phyloP scores from a whole-genome alignment of 2,888 invertebrate species.

The Synergus laeviventris region DNA sequence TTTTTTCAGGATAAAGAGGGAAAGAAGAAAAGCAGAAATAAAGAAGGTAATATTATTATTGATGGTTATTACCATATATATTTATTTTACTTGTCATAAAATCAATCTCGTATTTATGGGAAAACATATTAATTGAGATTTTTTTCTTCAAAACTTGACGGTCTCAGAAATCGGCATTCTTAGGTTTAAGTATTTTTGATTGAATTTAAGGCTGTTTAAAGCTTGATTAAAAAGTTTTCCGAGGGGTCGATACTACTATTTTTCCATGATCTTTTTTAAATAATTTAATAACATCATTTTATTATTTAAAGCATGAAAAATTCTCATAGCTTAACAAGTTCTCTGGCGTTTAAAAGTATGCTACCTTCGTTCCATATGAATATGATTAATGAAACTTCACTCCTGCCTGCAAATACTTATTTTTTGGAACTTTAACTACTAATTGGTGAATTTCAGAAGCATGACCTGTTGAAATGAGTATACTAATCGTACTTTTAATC shows the following conservation, averaged over 20 bases:
- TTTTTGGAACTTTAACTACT: not conserved
- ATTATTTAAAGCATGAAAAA: not conserved
- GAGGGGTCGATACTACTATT: not conserved
- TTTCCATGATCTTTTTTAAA: not conserved
- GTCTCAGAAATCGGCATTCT: too few relatives aligned
- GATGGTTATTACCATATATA: not conserved
- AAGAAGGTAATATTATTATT: constrained; percentile 84
- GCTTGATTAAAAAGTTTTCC: not conserved
- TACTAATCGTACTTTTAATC: constrained; percentile 57
- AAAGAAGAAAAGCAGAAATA: constrained; percentile 91
- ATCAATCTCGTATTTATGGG: too few relatives aligned
- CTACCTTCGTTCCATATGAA: not conserved
- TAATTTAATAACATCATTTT: not conserved
- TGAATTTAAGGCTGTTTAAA: not conserved
- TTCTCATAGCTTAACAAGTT: not conserved
- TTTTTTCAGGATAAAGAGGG: constrained; percentile 88
- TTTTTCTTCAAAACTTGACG: too few relatives aligned
- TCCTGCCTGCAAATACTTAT: not conserved
- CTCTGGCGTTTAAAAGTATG: constrained; percentile 1
- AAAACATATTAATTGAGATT: not conserved
- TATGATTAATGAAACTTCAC: not conserved
- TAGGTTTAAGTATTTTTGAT: too few relatives aligned
- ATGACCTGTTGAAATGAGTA: constrained; percentile 35
- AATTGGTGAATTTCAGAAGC: constrained; percentile 35
- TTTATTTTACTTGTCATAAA: not conserved